These are phyloP conservation scores for Stegodyphus dumicola DNA, from an alignment of 1,140 invertebrate genomes.

Conservation along the genomic window DNA sequence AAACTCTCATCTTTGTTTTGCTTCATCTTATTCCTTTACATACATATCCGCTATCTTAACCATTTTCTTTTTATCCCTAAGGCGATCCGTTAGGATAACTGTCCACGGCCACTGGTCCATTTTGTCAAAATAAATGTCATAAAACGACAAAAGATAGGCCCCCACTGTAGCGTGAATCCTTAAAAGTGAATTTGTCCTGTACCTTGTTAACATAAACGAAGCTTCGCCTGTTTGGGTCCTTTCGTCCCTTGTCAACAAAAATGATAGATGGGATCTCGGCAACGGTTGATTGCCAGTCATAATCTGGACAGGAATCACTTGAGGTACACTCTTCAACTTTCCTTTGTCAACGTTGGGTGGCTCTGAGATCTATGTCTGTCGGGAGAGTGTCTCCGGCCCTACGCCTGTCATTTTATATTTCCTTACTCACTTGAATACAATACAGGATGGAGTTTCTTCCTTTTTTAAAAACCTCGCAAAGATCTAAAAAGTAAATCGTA, in stretches of 20 bases:
- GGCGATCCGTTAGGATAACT: not conserved
- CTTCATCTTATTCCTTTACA: not conserved
- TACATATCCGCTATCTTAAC: not conserved
- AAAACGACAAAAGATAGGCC: not conserved
- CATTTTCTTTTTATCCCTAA: not conserved
- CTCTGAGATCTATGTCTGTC: not conserved
- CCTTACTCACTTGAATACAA: no score
- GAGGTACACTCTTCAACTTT: not conserved
- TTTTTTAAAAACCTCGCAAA: no score
- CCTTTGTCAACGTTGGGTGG: not conserved
- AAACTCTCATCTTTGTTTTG: not conserved
- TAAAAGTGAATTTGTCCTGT: conserved; percentile 26
- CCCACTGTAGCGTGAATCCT: conserved; percentile 18
- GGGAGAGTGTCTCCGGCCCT: no score
- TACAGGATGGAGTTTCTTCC: no score
- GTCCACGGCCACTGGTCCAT: conserved; percentile 2
- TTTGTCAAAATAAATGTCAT: conserved; percentile 39
- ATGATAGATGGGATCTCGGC: conserved; percentile 7
- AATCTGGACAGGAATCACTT: conserved; percentile 40
- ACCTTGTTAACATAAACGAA: not conserved
- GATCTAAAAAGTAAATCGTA: no score
- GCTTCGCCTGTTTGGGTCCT: not conserved
- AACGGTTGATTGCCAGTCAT: not conserved
- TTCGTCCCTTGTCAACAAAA: conserved; percentile 1
- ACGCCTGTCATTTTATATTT: no score